Percentiles rank a stretch among this genome's conserved stretches.
These are phyloP conservation scores for Exaiptasia diaphana DNA, from an alignment of 64 coral and sea anemone species.

Conservation along the genomic window DNA sequence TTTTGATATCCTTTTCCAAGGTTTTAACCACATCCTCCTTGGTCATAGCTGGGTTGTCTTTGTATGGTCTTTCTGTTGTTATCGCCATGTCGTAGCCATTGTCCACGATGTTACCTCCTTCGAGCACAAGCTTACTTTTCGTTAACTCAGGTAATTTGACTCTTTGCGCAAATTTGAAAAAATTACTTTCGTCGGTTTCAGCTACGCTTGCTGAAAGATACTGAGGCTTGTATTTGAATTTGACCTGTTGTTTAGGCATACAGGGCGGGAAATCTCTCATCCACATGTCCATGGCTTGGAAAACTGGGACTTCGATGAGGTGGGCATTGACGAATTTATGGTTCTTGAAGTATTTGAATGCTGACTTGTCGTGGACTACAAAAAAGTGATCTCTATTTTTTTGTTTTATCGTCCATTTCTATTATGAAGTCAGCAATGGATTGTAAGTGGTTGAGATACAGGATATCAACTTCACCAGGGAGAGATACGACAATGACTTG, in stretches of 20 bases:
- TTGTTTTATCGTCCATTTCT: constrained; percentile 60
- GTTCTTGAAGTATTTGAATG: neutral
- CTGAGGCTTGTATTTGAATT: constrained; percentile 71
- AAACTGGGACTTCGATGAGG: constrained; percentile 46
- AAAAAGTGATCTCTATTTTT: constrained; percentile 70
- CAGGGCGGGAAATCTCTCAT: constrained; percentile 69
- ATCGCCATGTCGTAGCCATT: constrained; percentile 57
- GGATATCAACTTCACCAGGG: constrained; percentile 28
- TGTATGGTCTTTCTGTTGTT: constrained; percentile 45
- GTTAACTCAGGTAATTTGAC: constrained; percentile 25
- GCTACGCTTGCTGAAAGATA: constrained; percentile 31
- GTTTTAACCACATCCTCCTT: constrained; percentile 1
- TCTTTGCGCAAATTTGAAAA: constrained; percentile 22
- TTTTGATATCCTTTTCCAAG: constrained; percentile 50
- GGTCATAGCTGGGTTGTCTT: constrained; percentile 43
- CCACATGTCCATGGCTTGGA: constrained; percentile 55
- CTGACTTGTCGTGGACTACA: constrained; percentile 62
- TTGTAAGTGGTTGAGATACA: constrained; percentile 25
- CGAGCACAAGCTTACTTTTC: constrained; percentile 49
- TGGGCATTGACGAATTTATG: constrained; percentile 55
- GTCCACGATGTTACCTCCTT: constrained; percentile 85
- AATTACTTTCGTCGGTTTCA: constrained; percentile 41
- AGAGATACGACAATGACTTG: constrained; percentile 69
- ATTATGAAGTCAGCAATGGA: constrained; percentile 52
- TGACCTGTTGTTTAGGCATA: constrained; percentile 64